Conservation (phyloP, 2,113 vertebrate species). For the Hippolais icterina region DNA sequence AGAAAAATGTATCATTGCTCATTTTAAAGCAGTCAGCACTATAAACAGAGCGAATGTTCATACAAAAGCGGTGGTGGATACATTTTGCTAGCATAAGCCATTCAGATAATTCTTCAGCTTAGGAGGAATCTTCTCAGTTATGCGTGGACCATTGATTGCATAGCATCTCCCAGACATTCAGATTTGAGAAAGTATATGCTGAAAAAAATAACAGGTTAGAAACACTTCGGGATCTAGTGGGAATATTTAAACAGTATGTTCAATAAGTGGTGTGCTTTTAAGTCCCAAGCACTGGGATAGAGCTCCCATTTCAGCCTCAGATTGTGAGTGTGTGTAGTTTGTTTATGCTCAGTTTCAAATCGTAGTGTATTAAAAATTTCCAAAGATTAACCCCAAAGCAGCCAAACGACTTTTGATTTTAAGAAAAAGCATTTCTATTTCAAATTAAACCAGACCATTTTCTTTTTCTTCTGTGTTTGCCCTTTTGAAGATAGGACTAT, state of each 20-base stretch:
- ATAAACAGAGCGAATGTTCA: constrained; percentile 40
- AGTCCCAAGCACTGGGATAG: background rate
- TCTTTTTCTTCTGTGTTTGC: background rate
- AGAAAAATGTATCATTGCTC: constrained; percentile 18
- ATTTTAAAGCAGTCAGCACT: constrained; percentile 58
- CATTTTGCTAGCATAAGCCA: constrained; percentile 63
- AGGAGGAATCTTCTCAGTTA: constrained; percentile 67
- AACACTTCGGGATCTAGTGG: constrained; percentile 53
- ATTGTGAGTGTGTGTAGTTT: background rate
- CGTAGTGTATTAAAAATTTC: background rate
- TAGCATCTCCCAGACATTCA: constrained; percentile 71
- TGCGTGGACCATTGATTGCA: constrained; percentile 71
- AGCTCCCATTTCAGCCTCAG: background rate
- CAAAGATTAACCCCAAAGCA: background rate
- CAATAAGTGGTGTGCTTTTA: background rate
- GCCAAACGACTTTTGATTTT: background rate
- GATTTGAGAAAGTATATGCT: constrained; percentile 74
- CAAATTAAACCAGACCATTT: background rate
- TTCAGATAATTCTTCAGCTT: constrained; percentile 63
- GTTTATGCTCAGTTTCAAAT: background rate
- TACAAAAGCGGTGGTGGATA: constrained; percentile 53
- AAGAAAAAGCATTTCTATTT: background rate
- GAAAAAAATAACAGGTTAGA: constrained; percentile 71
- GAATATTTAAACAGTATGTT: constrained; percentile 28
- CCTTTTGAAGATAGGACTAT: constrained; percentile 2